A percentile compares a stretch with the other conserved stretches of the same genome.
phyloP scores from a whole-genome alignment of 2,797 vertebrate species.

The Anableps anableps region DNA sequence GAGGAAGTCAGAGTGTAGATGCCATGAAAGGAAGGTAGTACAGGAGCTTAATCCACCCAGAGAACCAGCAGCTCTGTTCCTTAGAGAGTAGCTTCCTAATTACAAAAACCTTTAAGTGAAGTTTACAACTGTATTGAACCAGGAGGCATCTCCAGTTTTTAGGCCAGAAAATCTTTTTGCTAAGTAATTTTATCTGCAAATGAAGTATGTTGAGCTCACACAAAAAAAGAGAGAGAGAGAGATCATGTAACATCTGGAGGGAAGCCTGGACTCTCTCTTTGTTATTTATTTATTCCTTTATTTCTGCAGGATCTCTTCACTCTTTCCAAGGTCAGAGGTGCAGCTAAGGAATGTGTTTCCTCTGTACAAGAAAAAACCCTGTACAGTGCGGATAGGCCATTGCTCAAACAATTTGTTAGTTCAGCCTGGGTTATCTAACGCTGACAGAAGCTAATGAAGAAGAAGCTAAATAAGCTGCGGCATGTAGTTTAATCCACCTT shows the following conservation, averaged over 20 bases:
- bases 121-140: background rate
- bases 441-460: conserved; percentile 9
- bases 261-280: conserved; percentile 52
- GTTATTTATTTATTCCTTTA: conserved; percentile 74
- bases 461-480: background rate
- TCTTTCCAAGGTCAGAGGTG: conserved; percentile 75
- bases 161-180: conserved; percentile 5
- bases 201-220: conserved; percentile 27
- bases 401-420: conserved; percentile 39
- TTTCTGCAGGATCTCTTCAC: conserved; percentile 66
- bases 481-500: background rate
- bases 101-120: conserved; percentile 6
- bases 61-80: conserved; percentile 55
- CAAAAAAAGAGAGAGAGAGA: conserved; percentile 5
- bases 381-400: conserved; percentile 38
- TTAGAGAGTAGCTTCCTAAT: conserved; percentile 26
- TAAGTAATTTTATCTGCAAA: conserved; percentile 14
- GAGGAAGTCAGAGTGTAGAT: conserved; percentile 72
- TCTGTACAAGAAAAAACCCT: conserved; percentile 59
- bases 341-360: conserved; percentile 76
- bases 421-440: conserved; percentile 11
- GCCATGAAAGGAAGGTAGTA: conserved; percentile 62
- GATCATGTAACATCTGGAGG: conserved; percentile 27
- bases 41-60: conserved; percentile 61
- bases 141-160: conserved; percentile 3